Conservation (phyloP, 2,113 vertebrate species). For the Phrynosoma platyrhinos region DNA sequence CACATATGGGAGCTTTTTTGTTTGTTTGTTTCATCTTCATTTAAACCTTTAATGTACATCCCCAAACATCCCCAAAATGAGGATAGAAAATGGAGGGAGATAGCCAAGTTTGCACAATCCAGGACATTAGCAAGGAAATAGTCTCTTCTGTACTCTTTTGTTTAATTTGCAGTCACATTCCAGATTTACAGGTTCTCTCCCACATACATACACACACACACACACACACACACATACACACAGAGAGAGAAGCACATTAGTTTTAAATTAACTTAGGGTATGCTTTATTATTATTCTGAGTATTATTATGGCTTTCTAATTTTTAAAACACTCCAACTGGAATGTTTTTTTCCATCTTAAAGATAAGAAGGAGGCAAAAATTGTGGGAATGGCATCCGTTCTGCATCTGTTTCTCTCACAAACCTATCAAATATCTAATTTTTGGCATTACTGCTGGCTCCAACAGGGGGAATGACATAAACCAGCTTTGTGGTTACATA, state of each 20-base stretch:
- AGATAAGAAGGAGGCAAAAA: slow-evolving; percentile 89
- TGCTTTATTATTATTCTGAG: slow-evolving; percentile 70
- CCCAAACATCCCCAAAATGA: slow-evolving; percentile 23
- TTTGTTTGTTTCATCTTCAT: slow-evolving; percentile 29
- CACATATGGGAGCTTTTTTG: slow-evolving; percentile 20
- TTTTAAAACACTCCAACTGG: slow-evolving; percentile 84
- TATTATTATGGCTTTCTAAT: slow-evolving; percentile 78
- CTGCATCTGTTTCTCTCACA: slow-evolving; percentile 90
- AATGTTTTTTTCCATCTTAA: slow-evolving; percentile 85
- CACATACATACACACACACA: slow-evolving; percentile 10
- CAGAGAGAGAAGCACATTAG: slow-evolving; percentile 79
- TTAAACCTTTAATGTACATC: slow-evolving; percentile 49
- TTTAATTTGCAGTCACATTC: slow-evolving; percentile 24
- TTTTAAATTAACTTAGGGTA: slow-evolving; percentile 83
- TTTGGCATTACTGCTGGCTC: slow-evolving; percentile 87
- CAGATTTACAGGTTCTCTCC: slow-evolving; percentile 73
- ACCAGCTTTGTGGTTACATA: slow-evolving; percentile 91
- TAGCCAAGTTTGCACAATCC: slow-evolving; percentile 47
- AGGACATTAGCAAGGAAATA: slow-evolving; percentile 59
- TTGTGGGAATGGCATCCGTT: slow-evolving; percentile 89
- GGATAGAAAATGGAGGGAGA: not conserved
- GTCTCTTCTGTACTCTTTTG: slow-evolving; percentile 48
- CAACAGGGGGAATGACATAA: slow-evolving; percentile 86
- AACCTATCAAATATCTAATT: slow-evolving; percentile 93
- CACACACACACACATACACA: no score